Evolutionary conservation across 1,140 invertebrate species (phyloP).

Genomic region (Eurosta solidaginis): DNA sequence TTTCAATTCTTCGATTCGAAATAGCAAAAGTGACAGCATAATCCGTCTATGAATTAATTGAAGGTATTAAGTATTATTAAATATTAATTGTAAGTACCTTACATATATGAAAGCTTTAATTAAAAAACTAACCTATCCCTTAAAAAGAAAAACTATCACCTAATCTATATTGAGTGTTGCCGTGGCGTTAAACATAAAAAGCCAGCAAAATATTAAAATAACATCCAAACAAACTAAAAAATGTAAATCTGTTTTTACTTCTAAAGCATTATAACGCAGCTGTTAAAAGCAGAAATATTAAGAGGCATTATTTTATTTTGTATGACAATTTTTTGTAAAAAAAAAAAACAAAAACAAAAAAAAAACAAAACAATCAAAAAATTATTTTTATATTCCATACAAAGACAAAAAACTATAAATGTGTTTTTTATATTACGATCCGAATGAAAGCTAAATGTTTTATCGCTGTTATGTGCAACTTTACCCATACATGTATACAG

Average conservation of each 20-base stretch:
- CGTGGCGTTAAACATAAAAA: neutral
- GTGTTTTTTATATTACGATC: slow-evolving; percentile 13
- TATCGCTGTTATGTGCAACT: neutral
- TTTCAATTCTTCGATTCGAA: no score
- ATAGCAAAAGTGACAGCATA: no score
- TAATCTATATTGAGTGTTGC: slow-evolving; percentile 20
- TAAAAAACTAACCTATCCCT: neutral
- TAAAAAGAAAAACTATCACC: neutral
- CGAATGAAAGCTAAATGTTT: slow-evolving; percentile 13
- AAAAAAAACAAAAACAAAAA: no score
- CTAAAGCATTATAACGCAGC: neutral
- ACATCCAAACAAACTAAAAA: neutral
- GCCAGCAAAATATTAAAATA: neutral
- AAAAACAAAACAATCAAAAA: no score
- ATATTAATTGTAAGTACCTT: neutral
- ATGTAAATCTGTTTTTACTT: no score
- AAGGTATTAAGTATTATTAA: neutral
- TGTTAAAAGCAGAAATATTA: neutral
- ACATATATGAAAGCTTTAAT: slow-evolving; percentile 21
- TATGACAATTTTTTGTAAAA: neutral
- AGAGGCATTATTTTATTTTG: neutral
- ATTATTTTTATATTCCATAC: slow-evolving; percentile 24
- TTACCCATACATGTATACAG: no score
- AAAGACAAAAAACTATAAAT: slow-evolving; percentile 16
- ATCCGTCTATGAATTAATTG: neutral